phyloP scores from a whole-genome alignment of 2,888 invertebrate species.

The Atrina japonica region DNA sequence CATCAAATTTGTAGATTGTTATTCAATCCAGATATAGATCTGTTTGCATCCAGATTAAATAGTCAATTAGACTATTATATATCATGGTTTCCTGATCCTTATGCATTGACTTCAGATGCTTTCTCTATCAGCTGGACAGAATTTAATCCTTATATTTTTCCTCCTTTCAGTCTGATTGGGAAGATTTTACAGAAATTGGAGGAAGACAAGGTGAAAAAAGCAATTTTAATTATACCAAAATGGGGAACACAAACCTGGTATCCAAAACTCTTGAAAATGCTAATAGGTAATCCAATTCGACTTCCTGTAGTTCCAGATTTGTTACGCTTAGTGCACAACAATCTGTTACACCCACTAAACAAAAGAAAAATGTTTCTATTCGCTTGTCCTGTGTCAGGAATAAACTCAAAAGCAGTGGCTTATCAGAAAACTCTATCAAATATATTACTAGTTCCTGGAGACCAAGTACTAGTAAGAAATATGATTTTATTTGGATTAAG shows the following conservation, averaged over 20 bases:
- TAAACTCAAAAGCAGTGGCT: constrained; percentile 8
- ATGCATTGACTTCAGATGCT: constrained; percentile 32
- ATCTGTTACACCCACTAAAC: constrained; percentile 15
- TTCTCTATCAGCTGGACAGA: constrained; percentile 25
- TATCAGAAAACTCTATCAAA: constrained; percentile 20
- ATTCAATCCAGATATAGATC: constrained; percentile 10
- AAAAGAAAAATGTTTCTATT: constrained; percentile 18
- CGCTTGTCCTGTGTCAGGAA: constrained; percentile 27
- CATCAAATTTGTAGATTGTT: neutral
- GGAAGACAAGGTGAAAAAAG: constrained; percentile 21
- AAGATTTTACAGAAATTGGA: constrained; percentile 9
- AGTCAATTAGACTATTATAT: constrained; percentile 28
- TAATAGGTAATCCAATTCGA: constrained; percentile 8
- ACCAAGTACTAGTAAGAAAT: constrained; percentile 18
- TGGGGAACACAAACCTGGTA: constrained; percentile 21
- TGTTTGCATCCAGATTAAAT: constrained; percentile 26
- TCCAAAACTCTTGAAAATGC: constrained; percentile 10
- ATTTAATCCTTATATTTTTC: constrained; percentile 12
- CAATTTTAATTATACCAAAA: constrained; percentile 24
- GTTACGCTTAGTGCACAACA: constrained; percentile 13
- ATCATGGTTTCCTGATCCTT: constrained; percentile 37
- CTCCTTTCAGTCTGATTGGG: constrained; percentile 21
- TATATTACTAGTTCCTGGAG: constrained; percentile 22
- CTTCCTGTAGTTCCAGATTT: constrained; percentile 19
- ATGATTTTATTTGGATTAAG: constrained; percentile 23